A percentile compares a stretch with the other conserved stretches of the same genome.
These are phyloP conservation scores for Tympanuchus pallidicinctus DNA, from an alignment of 2,113 vertebrate species.

Conservation along the genomic window DNA sequence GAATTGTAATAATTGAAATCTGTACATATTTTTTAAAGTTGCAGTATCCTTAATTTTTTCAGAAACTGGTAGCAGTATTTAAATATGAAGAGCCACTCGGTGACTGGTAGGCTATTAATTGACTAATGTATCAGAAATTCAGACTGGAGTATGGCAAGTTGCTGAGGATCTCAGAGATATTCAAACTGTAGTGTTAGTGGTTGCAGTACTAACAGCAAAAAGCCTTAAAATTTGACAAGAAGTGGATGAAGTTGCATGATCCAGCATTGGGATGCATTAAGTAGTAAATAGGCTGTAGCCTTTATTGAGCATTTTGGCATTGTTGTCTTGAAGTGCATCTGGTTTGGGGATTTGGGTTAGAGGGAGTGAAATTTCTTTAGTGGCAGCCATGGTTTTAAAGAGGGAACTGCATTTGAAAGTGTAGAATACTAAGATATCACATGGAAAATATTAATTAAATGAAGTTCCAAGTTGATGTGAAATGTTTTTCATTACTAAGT, in stretches of 20 bases:
- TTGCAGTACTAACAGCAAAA: background rate
- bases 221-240: background rate
- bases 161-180: background rate
- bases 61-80: background rate
- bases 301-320: background rate
- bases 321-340: background rate
- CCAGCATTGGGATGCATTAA: background rate
- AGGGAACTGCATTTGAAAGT: background rate
- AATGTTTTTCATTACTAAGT: background rate
- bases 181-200: background rate
- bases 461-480: background rate
- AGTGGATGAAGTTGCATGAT: background rate
- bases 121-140: background rate
- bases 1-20: background rate
- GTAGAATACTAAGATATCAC: background rate
- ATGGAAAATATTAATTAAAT: background rate
- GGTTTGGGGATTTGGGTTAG: background rate
- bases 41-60: conserved; percentile 74
- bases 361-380: background rate
- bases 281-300: background rate
- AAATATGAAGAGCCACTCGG: background rate
- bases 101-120: background rate
- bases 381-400: background rate
- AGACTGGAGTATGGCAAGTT: background rate
- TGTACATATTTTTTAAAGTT: conserved; percentile 76